Evolutionary conservation across 2,797 vertebrate species (phyloP).

Genomic region (Liasis olivaceus): DNA sequence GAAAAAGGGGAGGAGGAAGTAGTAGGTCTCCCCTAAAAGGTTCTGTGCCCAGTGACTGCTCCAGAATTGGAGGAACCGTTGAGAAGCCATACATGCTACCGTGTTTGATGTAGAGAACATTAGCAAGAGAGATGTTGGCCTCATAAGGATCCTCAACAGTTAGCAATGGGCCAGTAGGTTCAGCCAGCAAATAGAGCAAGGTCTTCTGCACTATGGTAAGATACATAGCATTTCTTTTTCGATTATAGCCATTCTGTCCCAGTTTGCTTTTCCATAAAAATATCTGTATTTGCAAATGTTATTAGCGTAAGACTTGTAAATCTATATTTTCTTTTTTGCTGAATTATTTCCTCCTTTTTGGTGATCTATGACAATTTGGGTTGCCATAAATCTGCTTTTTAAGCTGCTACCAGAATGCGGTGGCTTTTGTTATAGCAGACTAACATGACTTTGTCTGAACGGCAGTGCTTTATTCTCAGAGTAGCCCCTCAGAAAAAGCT

Average conservation of each 20-base stretch:
- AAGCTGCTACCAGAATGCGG: neutral
- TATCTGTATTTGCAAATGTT: neutral
- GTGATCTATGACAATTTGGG: neutral
- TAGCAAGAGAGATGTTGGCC: neutral
- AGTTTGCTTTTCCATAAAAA: neutral
- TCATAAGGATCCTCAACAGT: neutral
- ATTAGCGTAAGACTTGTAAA: neutral
- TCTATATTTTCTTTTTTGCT: neutral
- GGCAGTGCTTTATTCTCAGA: neutral
- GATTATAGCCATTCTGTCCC: neutral
- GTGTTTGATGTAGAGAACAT: neutral
- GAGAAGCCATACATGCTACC: neutral
- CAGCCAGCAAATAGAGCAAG: neutral
- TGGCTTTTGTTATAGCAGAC: neutral
- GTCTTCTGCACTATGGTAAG: neutral
- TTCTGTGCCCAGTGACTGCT: neutral
- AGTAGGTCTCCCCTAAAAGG: neutral
- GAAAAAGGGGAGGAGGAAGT: too few species aligned
- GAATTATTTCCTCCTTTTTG: neutral
- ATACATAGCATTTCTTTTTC: neutral
- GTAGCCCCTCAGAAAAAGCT: neutral
- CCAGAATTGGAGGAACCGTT: neutral
- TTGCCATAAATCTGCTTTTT: neutral
- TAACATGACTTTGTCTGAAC: too few species aligned
- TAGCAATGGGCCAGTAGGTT: neutral